Percentiles rank a stretch among this genome's conserved stretches.
Conservation (phyloP, 2,888 invertebrate species). For the Nomada lathburiana region DNA sequence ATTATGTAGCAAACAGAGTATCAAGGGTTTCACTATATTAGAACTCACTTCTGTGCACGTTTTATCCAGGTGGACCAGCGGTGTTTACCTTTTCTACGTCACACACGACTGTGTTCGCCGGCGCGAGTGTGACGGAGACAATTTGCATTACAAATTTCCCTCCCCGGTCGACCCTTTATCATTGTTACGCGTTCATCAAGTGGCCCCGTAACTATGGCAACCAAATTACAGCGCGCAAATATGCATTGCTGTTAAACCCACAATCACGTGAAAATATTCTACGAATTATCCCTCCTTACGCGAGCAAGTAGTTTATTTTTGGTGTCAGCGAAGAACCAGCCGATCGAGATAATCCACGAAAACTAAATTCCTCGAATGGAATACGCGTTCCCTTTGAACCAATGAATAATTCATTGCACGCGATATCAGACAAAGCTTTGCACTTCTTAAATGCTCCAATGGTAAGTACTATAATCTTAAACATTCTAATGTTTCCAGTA, state of each 20-base stretch:
- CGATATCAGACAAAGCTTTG: no score
- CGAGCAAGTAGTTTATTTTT: no score
- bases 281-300: no score
- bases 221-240: constrained; percentile 18
- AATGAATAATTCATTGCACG: no score
- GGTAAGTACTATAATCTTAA: no score
- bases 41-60: constrained; percentile 44
- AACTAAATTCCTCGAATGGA: no score
- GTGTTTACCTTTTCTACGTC: constrained; percentile 53
- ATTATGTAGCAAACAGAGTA: constrained; percentile 50
- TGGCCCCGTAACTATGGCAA: constrained; percentile 32
- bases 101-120: constrained; percentile 23
- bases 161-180: constrained; percentile 32
- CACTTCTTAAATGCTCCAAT: no score
- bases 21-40: constrained; percentile 50
- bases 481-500: no score
- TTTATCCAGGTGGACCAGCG: constrained; percentile 10
- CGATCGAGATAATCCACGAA: no score
- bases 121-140: constrained; percentile 36
- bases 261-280: no score
- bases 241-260: constrained; percentile 1
- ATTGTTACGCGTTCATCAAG: constrained; percentile 25
- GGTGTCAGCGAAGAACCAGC: no score
- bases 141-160: constrained; percentile 59
- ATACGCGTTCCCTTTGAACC: no score